phyloP scores from a whole-genome alignment of 2,797 vertebrate genomes.

The Muscicapa striata region DNA sequence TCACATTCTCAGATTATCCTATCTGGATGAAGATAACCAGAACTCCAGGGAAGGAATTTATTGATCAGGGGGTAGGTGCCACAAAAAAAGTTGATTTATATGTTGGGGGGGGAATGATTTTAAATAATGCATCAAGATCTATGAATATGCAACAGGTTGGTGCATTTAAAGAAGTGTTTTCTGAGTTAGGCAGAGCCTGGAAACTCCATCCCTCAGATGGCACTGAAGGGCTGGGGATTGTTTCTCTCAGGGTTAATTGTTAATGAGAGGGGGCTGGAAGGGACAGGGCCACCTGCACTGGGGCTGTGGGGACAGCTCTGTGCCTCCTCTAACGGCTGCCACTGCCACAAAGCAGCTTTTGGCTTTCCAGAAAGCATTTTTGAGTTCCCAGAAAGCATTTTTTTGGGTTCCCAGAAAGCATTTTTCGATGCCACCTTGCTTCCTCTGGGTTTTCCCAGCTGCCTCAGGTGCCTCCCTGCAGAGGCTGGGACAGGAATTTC shows the following conservation, averaged over 20 bases:
- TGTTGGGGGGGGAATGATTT: too few species aligned
- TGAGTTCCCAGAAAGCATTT: too few species aligned
- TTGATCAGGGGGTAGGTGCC: too few species aligned
- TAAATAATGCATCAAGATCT: too few species aligned
- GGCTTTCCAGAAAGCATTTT: neutral
- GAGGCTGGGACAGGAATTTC: neutral
- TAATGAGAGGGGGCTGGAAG: neutral
- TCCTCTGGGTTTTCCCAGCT: neutral
- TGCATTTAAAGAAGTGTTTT: too few species aligned
- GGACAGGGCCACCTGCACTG: neutral
- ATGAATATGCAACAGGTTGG: too few species aligned
- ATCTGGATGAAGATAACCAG: too few species aligned
- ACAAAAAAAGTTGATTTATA: too few species aligned
- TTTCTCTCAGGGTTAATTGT: conserved; percentile 4
- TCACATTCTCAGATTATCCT: too few species aligned
- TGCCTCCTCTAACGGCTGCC: neutral
- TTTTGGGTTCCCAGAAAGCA: neutral
- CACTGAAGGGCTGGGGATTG: neutral
- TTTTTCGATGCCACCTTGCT: neutral
- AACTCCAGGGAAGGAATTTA: too few species aligned
- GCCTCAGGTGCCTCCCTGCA: fast-evolving
- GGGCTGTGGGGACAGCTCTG: neutral
- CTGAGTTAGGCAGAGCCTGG: too few species aligned
- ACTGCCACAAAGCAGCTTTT: neutral
- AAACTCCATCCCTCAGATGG: neutral